Evolutionary conservation across 2,797 vertebrate species (phyloP), one percentile per base, ranked within the genome.

Genomic region (Nasua narica): DNA sequence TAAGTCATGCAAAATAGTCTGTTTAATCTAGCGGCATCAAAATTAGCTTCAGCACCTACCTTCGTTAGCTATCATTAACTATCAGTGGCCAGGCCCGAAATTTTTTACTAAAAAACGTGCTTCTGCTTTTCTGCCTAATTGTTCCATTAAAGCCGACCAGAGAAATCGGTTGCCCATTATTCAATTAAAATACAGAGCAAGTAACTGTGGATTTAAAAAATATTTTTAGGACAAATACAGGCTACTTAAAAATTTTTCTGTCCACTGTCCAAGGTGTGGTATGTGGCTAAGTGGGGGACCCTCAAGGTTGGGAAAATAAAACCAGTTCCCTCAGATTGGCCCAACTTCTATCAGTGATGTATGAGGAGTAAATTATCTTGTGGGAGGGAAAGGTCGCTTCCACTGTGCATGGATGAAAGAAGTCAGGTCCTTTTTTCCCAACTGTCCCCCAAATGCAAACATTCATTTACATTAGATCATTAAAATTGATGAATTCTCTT

Each of bases 341-440:
- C 10, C 2, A 3, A 11, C 56, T 70, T 6, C n/a, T 35, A 1
- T 23, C 5, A 27, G 52, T 12, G 21, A 85, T 25, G 2, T 1
- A 18, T 4, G 13, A 79, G 19, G 46, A 14, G 7, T 5, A 27
- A 50, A 56, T 5, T n/a, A 18, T 78, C 7, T 12, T 3, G 14
- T 0, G 1, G 13, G 14, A n/a, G 18, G 23, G 7, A 48, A 37
- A 56, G 11, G 19, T 65, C 2, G 23, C 52, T 50, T 11, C 0
- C 0, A 15, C 15, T 10, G 3, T 3, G 25, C 3, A 35, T 18
- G 52, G n/a, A 15, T 52, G 37, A 89, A 50, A 86, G 35, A 83
- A 52, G 43, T 78, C 4, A 16, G 7, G 21, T 37, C 27, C 11
- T 32, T 58, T 84, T 50, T 35, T 50, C 50, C 76, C 46, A 48